These are phyloP conservation scores for Linepithema humile DNA, from an alignment of 1,140 invertebrate species.

Conservation along the genomic window DNA sequence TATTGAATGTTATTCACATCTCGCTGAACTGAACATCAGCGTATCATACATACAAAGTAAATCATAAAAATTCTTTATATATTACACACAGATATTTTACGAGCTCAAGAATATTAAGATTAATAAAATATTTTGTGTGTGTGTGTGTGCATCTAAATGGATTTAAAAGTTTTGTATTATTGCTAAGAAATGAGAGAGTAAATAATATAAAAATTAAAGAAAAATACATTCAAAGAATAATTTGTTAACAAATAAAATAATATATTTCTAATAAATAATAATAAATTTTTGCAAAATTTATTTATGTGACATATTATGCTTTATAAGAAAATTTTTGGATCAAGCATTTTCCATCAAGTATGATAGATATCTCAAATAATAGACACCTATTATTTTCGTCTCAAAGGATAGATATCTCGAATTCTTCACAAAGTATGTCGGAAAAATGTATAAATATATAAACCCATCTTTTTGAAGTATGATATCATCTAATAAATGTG, in stretches of 20 bases:
- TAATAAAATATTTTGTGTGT: neutral
- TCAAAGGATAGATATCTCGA: too few species aligned
- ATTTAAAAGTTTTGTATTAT: neutral
- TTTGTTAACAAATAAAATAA: neutral
- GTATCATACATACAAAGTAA: neutral
- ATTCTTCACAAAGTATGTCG: too few species aligned
- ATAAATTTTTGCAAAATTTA: neutral
- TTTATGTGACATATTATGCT: neutral
- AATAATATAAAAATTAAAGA: neutral
- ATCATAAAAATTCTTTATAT: neutral
- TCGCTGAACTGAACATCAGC: neutral
- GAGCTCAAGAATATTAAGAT: neutral
- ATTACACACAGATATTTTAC: neutral
- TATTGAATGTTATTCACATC: neutral
- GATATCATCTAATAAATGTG: too few species aligned
- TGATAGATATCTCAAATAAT: too few species aligned
- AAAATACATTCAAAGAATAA: neutral
- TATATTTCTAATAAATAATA: too few species aligned
- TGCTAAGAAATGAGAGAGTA: neutral
- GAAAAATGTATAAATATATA: neutral
- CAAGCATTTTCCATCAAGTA: neutral
- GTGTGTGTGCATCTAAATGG: too few species aligned
- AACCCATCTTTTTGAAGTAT: too few species aligned
- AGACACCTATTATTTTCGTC: too few species aligned
- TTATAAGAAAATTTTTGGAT: neutral